These are phyloP conservation scores for Sphaerophoria taeniata DNA, from an alignment of 2,888 invertebrate species.

Conservation along the genomic window DNA sequence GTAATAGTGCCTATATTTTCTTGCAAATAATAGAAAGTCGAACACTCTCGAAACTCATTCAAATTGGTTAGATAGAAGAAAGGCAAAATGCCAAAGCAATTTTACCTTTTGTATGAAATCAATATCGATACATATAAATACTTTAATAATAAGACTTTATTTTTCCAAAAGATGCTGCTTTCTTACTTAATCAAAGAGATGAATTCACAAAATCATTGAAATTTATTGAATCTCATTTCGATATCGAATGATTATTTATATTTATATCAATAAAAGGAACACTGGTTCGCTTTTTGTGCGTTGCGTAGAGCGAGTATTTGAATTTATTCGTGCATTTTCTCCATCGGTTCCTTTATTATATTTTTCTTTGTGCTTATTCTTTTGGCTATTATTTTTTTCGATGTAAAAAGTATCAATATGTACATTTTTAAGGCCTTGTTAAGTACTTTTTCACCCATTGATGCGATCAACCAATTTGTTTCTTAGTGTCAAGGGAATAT, in stretches of 20 bases:
- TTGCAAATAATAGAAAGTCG: slow-evolving; percentile 9
- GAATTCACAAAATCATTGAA: slow-evolving; percentile 71
- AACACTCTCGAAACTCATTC: background rate
- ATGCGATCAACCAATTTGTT: slow-evolving; percentile 59
- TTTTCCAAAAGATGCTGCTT: slow-evolving; percentile 26
- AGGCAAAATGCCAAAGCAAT: background rate
- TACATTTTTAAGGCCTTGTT: slow-evolving; percentile 46
- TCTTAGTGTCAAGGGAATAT: slow-evolving; percentile 41
- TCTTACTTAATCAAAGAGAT: slow-evolving; percentile 70
- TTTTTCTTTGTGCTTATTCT: slow-evolving; percentile 46
- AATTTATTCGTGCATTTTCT: slow-evolving; percentile 55
- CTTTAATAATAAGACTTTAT: slow-evolving; percentile 22
- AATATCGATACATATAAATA: slow-evolving; percentile 1
- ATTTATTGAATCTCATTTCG: slow-evolving; percentile 73
- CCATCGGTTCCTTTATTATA: slow-evolving; percentile 46
- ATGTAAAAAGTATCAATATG: slow-evolving; percentile 5
- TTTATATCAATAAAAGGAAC: slow-evolving; percentile 66
- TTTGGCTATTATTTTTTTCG: slow-evolving; percentile 30
- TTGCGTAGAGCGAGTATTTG: slow-evolving; percentile 66
- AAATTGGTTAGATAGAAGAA: background rate
- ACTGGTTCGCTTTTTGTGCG: slow-evolving; percentile 35
- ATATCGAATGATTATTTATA: slow-evolving; percentile 70
- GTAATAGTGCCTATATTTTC: background rate
- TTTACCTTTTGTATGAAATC: slow-evolving; percentile 20
- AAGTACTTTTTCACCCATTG: slow-evolving; percentile 53